phyloP scores from a whole-genome alignment of 2,797 vertebrate species.

The Synaphobranchus kaupii region DNA sequence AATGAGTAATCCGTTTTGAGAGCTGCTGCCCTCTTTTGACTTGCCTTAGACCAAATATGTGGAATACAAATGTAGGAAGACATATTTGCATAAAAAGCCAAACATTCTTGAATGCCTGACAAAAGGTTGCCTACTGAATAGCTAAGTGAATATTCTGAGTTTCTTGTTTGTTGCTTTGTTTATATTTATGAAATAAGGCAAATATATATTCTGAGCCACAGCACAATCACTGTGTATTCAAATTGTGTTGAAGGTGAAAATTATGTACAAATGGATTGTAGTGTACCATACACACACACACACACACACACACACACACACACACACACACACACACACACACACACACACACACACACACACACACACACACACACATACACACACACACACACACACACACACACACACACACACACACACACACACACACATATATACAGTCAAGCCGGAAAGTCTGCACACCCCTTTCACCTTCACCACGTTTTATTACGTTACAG shows the following conservation, averaged over 20 bases:
- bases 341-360: too few species aligned
- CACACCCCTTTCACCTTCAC: too few species aligned
- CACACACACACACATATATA: too few species aligned
- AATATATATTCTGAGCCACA: neutral
- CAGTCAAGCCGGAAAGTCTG: too few species aligned
- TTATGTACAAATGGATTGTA: too few species aligned
- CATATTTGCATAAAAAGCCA: neutral
- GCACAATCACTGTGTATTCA: neutral
- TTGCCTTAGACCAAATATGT: neutral
- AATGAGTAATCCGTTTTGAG: neutral
- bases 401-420: too few species aligned
- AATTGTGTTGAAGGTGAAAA: neutral
- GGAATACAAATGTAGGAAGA: neutral
- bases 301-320: neutral
- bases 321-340: too few species aligned
- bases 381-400: too few species aligned
- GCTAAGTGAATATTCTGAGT: neutral
- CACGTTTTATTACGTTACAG: too few species aligned
- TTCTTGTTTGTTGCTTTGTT: neutral
- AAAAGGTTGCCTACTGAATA: neutral
- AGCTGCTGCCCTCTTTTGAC: neutral
- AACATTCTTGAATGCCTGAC: slow-evolving; percentile 1
- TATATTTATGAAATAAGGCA: neutral
- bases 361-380: too few species aligned
- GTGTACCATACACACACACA: neutral